These are phyloP conservation scores for Tachuris rubrigastra DNA, from an alignment of 2,113 vertebrate genomes.

Conservation along the genomic window DNA sequence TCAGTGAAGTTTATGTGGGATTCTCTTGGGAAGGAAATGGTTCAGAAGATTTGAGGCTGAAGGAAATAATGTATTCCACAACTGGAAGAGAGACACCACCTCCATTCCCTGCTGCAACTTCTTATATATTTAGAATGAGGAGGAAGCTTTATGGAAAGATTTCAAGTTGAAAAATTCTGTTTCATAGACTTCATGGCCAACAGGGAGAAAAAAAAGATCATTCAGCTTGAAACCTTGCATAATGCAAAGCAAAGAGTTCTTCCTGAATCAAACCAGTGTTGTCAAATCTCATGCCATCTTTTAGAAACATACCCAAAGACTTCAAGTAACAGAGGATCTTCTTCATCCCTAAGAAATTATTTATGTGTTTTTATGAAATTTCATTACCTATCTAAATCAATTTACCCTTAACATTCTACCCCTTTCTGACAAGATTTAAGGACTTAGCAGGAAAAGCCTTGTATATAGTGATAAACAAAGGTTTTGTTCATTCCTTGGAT, in stretches of 20 bases:
- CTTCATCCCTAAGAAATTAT: background rate
- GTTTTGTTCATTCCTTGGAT: background rate
- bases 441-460: background rate
- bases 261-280: background rate
- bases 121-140: constrained; percentile 26
- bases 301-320: background rate
- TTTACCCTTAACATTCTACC: background rate
- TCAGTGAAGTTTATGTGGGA: background rate
- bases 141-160: constrained; percentile 8
- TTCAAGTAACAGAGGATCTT: background rate
- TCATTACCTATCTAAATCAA: background rate
- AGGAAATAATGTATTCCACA: background rate
- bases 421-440: background rate
- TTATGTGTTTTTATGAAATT: background rate
- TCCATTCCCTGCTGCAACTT: background rate
- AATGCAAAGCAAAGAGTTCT: background rate
- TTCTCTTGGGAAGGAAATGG: background rate
- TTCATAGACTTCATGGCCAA: background rate
- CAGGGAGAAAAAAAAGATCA: background rate
- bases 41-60: background rate
- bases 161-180: constrained; percentile 2
- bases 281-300: background rate
- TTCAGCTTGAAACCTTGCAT: background rate
- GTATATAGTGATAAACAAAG: background rate
- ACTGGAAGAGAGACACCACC: background rate